These are phyloP conservation scores for Galerucella pusilla DNA, from an alignment of 2,888 invertebrate species.

Conservation along the genomic window DNA sequence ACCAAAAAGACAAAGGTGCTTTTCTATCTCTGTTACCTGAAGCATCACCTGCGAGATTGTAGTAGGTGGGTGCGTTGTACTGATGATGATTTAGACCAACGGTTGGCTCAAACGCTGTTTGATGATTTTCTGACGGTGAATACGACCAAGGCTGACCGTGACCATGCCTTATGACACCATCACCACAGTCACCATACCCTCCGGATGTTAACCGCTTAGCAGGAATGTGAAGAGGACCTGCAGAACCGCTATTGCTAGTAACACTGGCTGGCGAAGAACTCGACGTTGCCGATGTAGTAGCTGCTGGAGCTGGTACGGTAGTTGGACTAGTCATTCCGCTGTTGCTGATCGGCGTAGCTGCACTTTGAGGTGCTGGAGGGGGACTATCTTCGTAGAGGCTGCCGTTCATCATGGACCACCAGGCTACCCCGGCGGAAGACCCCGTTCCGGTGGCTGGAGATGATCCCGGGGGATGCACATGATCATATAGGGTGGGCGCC, in stretches of 20 bases:
- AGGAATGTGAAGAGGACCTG: slow-evolving; percentile 88
- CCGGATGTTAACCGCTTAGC: slow-evolving; percentile 78
- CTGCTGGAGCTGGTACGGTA: slow-evolving; percentile 67
- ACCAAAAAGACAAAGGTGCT: slow-evolving; percentile 76
- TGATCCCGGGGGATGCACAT: slow-evolving; percentile 77
- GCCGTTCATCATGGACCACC: slow-evolving; percentile 89
- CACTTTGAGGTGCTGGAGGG: slow-evolving; percentile 68
- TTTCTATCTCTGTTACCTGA: slow-evolving; percentile 72
- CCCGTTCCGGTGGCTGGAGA: slow-evolving; percentile 85
- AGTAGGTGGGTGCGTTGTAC: slow-evolving; percentile 80
- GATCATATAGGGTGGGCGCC: slow-evolving; percentile 82
- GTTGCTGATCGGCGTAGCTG: slow-evolving; percentile 69
- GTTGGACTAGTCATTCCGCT: slow-evolving; percentile 66
- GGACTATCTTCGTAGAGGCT: slow-evolving; percentile 80
- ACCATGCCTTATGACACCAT: slow-evolving; percentile 81
- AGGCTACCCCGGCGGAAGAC: slow-evolving; percentile 86
- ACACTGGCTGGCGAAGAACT: slow-evolving; percentile 72
- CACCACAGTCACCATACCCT: slow-evolving; percentile 69
- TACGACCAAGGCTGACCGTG: slow-evolving; percentile 79
- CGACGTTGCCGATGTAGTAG: slow-evolving; percentile 77
- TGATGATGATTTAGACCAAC: slow-evolving; percentile 74
- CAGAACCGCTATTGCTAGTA: slow-evolving; percentile 75
- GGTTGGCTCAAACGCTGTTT: slow-evolving; percentile 70
- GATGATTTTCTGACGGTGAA: slow-evolving; percentile 72
- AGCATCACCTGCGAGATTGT: slow-evolving; percentile 76